phyloP scores from a whole-genome alignment of 1,140 invertebrate genomes.

The Panagrolaimus sp. region DNA sequence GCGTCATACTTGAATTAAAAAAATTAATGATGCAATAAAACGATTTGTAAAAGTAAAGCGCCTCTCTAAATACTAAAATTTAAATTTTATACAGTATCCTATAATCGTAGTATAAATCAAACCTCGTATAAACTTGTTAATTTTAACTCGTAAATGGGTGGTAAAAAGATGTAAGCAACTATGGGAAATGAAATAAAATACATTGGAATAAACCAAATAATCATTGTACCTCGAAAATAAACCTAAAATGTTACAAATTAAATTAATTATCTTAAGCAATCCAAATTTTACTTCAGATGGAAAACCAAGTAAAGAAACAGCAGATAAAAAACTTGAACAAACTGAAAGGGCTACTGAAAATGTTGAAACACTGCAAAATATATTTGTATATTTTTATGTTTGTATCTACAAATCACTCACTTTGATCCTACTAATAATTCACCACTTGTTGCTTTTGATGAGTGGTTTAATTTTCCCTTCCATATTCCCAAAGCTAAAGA shows the following conservation, averaged over 20 bases:
- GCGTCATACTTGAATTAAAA: constrained; percentile 32
- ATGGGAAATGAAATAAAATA: constrained; percentile 43
- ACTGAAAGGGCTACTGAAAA: constrained; percentile 35
- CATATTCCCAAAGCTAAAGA: constrained; percentile 8
- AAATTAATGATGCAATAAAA: constrained; percentile 32
- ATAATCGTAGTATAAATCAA: neutral
- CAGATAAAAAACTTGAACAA: constrained; percentile 41
- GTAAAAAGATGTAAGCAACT: constrained; percentile 42
- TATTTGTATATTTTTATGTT: too few relatives aligned
- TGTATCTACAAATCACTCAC: too few relatives aligned
- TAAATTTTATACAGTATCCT: neutral
- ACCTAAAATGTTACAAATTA: constrained; percentile 27
- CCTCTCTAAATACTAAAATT: constrained; percentile 38
- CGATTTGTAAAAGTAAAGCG: constrained; percentile 33
- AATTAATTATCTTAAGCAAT: neutral
- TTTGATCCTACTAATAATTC: constrained; percentile 32
- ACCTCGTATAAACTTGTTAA: constrained; percentile 43
- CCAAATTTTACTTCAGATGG: constrained; percentile 34
- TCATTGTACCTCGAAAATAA: constrained; percentile 38
- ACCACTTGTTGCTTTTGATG: constrained; percentile 14
- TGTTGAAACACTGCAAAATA: constrained; percentile 30
- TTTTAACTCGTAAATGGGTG: constrained; percentile 37
- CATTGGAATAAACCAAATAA: constrained; percentile 33
- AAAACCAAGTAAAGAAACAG: constrained; percentile 43
- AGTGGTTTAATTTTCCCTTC: constrained; percentile 3